phyloP scores from a whole-genome alignment of 2,797 vertebrate species.

The Gobionotothen gibberifrons region DNA sequence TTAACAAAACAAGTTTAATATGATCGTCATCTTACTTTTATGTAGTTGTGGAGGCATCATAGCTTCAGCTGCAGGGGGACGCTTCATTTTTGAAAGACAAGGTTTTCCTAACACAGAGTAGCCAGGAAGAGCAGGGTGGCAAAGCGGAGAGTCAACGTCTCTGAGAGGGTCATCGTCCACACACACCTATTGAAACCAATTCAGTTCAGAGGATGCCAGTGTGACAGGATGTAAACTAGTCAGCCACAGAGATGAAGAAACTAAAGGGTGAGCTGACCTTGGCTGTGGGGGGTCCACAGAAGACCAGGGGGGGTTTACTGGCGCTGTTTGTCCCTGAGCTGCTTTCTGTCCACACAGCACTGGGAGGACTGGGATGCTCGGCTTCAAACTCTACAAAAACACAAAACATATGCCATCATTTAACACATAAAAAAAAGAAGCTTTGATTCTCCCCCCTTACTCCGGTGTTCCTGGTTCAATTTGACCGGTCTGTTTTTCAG shows the following conservation, averaged over 20 bases:
- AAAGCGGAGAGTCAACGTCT: slow-evolving; percentile 42
- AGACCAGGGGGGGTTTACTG: slow-evolving; percentile 44
- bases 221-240: neutral
- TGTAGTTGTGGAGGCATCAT: slow-evolving; percentile 34
- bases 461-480: no score
- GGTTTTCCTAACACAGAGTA: slow-evolving; percentile 18
- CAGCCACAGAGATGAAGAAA: neutral
- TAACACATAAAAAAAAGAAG: neutral
- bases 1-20: no score
- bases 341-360: slow-evolving; percentile 48
- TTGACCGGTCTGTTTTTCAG: no score
- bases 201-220: neutral
- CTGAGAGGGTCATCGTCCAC: slow-evolving; percentile 55
- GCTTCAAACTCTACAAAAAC: slow-evolving; percentile 82
- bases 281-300: slow-evolving; percentile 36
- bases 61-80: slow-evolving; percentile 39
- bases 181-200: slow-evolving; percentile 65
- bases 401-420: neutral
- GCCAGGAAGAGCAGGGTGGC: slow-evolving; percentile 44
- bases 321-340: slow-evolving; percentile 52
- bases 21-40: slow-evolving; percentile 45
- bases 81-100: neutral
- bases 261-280: slow-evolving; percentile 44
- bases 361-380: slow-evolving; percentile 74
- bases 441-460: no score